These are phyloP conservation scores for Acipenser transmontanus DNA, from an alignment of 2,797 vertebrate genomes.

Conservation along the genomic window DNA sequence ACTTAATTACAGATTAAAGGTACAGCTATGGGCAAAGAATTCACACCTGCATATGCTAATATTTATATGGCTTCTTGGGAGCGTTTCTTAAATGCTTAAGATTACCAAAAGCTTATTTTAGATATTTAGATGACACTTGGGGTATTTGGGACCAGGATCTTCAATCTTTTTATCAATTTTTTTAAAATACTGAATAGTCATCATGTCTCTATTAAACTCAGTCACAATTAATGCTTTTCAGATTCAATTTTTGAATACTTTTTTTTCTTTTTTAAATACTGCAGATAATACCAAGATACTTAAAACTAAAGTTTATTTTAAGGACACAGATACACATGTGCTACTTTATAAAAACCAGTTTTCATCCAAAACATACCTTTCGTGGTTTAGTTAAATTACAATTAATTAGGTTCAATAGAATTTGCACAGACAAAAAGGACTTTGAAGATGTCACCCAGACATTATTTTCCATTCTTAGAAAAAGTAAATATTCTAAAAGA, in stretches of 20 bases:
- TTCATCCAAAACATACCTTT: constrained; percentile 13
- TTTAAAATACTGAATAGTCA: background rate
- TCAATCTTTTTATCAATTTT: background rate
- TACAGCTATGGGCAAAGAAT: constrained; percentile 13
- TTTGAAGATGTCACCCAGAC: background rate
- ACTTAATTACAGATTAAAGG: constrained; percentile 18
- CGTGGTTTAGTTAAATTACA: constrained; percentile 12
- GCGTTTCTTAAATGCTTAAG: background rate
- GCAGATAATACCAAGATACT: background rate
- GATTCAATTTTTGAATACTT: constrained; percentile 14
- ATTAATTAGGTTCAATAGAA: constrained; percentile 13
- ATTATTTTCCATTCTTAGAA: background rate
- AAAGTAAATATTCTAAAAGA: background rate
- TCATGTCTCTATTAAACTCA: constrained; percentile 7
- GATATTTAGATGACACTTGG: constrained; percentile 20
- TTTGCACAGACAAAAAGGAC: constrained; percentile 2
- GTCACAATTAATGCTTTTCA: background rate
- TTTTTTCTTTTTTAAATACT: background rate
- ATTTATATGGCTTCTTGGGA: constrained; percentile 21
- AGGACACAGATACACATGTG: constrained; percentile 17
- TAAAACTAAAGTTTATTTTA: constrained; percentile 7
- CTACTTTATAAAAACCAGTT: constrained; percentile 7
- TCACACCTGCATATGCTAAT: constrained; percentile 16
- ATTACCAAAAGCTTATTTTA: background rate
- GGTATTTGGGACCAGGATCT: background rate